Conservation (phyloP, 2,113 vertebrate genomes). For the Hyperoodon ampullatus region DNA sequence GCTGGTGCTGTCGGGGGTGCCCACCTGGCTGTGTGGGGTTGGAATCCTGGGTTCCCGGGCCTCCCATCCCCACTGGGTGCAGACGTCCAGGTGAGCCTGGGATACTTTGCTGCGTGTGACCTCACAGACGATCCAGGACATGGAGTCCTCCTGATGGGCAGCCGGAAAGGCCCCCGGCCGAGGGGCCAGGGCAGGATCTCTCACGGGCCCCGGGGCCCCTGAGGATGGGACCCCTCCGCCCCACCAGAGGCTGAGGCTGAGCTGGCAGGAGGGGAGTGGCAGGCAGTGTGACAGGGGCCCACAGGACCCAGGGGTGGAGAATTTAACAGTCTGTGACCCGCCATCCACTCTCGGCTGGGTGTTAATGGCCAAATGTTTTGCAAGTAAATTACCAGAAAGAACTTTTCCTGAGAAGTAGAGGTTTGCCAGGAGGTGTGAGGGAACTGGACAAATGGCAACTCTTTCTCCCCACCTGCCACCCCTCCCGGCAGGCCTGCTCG, state of each 20-base stretch:
- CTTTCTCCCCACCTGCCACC: accelerated
- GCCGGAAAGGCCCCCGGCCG: accelerated
- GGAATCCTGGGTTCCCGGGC: background rate
- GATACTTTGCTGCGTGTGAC: accelerated
- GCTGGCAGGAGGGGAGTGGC: accelerated
- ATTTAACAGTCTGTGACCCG: slow-evolving; percentile 83
- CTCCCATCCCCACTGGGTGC: background rate
- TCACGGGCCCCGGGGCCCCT: too few relatives aligned
- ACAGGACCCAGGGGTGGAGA: slow-evolving; percentile 70
- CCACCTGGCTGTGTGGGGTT: background rate
- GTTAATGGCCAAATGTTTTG: slow-evolving; percentile 87
- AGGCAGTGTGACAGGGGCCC: slow-evolving; percentile 31
- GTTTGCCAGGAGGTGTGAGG: background rate
- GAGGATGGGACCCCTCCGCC: too few relatives aligned
- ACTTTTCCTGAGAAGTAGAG: slow-evolving; percentile 78
- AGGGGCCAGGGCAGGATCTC: background rate
- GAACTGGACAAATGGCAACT: background rate
- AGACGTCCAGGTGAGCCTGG: accelerated
- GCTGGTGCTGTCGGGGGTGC: background rate
- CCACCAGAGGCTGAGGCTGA: background rate
- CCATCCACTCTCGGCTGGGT: slow-evolving; percentile 81
- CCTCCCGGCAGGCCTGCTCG: background rate
- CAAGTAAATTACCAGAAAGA: slow-evolving; percentile 83
- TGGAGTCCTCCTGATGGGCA: accelerated
- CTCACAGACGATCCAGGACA: accelerated